phyloP scores from a whole-genome alignment of 2,888 invertebrate species.

The Dicycla oo region DNA sequence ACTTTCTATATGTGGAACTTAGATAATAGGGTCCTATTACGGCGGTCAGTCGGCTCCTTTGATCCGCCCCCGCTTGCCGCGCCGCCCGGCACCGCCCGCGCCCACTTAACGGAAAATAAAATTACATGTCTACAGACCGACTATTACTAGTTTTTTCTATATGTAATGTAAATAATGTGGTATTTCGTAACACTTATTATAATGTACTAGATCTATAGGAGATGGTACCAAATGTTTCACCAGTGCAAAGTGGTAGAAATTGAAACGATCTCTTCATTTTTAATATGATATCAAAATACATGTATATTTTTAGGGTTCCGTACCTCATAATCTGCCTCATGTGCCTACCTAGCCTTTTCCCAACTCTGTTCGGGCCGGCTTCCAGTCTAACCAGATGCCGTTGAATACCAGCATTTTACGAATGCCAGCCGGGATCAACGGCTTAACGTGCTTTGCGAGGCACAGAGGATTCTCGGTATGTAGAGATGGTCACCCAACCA shows the following conservation, averaged over 20 bases:
- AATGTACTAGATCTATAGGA: neutral
- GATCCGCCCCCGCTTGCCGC: conserved; percentile 70
- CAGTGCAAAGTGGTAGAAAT: neutral
- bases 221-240: neutral
- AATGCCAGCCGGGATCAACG: too few relatives aligned
- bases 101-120: conserved; percentile 81
- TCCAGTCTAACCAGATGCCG: too few relatives aligned
- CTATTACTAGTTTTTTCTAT: conserved; percentile 49
- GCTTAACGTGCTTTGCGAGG: too few relatives aligned
- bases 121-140: conserved; percentile 71
- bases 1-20: conserved; percentile 60
- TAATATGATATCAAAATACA: neutral
- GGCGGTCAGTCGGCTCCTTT: conserved; percentile 77
- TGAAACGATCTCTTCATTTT: neutral
- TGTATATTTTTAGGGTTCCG: too few relatives aligned
- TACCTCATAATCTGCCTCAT: too few relatives aligned
- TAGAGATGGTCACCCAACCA: too few relatives aligned
- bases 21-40: conserved; percentile 69
- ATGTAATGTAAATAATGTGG: conserved; percentile 28
- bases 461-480: too few relatives aligned
- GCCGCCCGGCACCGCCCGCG: conserved; percentile 57
- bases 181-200: conserved; percentile 18
- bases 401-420: too few relatives aligned
- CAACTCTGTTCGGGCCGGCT: too few relatives aligned
- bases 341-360: too few relatives aligned